A percentile compares a stretch with the other conserved stretches of the same genome.
These are phyloP conservation scores for Arrhamphus sclerolepis DNA, from an alignment of 2,797 vertebrate genomes.

Conservation along the genomic window DNA sequence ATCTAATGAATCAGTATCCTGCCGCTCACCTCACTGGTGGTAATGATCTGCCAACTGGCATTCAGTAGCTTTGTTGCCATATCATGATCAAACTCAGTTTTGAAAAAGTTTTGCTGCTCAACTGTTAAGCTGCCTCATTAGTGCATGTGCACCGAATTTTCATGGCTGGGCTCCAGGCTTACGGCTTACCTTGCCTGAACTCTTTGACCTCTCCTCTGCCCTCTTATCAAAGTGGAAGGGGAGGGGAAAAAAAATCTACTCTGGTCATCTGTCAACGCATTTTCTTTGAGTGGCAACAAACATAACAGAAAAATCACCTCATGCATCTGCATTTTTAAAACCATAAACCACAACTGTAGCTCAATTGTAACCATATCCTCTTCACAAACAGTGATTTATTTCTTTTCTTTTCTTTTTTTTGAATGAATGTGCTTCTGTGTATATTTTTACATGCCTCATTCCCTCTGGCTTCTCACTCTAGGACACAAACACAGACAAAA, in stretches of 20 bases:
- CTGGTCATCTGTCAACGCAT: slow-evolving; percentile 62
- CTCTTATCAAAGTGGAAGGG: slow-evolving; percentile 40
- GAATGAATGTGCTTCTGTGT: slow-evolving; percentile 28
- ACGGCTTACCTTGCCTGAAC: slow-evolving; percentile 74
- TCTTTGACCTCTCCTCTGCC: slow-evolving; percentile 59
- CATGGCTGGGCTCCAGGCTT: slow-evolving; percentile 67
- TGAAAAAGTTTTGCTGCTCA: slow-evolving; percentile 16
- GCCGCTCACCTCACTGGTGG: no score
- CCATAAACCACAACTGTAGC: slow-evolving; percentile 14
- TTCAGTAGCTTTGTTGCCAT: no score
- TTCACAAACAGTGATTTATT: slow-evolving; percentile 16
- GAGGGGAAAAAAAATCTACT: slow-evolving; percentile 50
- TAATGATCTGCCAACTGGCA: no score
- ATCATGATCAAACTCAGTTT: neutral
- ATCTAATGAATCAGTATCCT: no score
- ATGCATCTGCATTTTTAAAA: slow-evolving; percentile 27
- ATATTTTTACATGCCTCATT: slow-evolving; percentile 38
- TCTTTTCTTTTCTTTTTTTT: slow-evolving; percentile 18
- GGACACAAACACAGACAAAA: slow-evolving; percentile 83
- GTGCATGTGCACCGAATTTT: slow-evolving; percentile 16
- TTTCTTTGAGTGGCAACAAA: slow-evolving; percentile 66
- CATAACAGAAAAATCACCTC: slow-evolving; percentile 41
- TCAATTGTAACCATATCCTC: slow-evolving; percentile 19
- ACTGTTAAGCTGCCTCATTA: slow-evolving; percentile 1
- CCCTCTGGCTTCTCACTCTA: slow-evolving; percentile 56